Base-by-base conservation (phyloP, 2,113 vertebrate genomes). In the Sphaerodactylus townsendi region DNA sequence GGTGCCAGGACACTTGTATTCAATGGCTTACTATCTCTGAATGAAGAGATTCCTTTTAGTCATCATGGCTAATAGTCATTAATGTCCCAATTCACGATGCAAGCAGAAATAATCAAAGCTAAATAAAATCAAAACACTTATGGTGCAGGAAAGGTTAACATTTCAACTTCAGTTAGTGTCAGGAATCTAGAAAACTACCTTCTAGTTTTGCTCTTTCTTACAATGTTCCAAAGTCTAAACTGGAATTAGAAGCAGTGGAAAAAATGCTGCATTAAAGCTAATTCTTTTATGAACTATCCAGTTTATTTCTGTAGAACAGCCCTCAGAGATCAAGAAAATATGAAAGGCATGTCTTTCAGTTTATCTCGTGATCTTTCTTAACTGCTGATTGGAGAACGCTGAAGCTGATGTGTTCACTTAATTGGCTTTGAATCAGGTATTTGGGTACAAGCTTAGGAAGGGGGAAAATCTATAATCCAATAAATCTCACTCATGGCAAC, bases 181-280 rank as follows among this genome's bases (percentile, higher is more conserved):
- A 71, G 66, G 66, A 62, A 59, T 70, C 78, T 48, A 64, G 21
- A 78, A 62, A 78, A 78, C 37, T 71, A 66, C 39, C 53, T 78
- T 71, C 39, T n/a, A 64, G 39, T 37, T 71, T 73, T 85, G 50
- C 41, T 85, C 41, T 64, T 72, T 84, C 71, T 44, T 28, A 30
- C 48, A 84, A 78, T 53, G 71, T 71, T 69, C 68, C 71, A 39
- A 79, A 71, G 33, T 79, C n/a, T 44, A 56, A n/a, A 37, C 35
- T 62, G 37, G 53, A n/a, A 71, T 35, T 79, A 64, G 39, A 78
- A 72, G 19, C 23, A 71, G 11, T 78, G 37, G 72, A 79, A 85
- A 81, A 68, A 56, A 59, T 85, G 76, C 41, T 53, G 46, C 66
- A 72, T 72, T 85, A 72, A 78, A 79, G n/a, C 41, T 71, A 39